Conservation (phyloP, 2,797 vertebrate species). For the Hyperoplus lanceolatus region DNA sequence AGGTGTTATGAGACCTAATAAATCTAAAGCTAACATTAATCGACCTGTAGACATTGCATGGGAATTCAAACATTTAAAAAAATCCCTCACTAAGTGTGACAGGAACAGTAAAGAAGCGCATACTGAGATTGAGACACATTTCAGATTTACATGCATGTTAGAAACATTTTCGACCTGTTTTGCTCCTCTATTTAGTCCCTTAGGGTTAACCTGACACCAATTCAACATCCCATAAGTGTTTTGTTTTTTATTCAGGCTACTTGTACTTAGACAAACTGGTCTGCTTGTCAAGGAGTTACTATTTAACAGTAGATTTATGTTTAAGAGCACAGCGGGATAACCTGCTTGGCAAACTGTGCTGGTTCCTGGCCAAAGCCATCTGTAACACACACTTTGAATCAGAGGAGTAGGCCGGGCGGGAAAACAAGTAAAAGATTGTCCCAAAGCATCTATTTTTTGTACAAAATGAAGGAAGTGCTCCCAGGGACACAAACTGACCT, state of each 20-base stretch:
- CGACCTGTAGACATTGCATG: constrained; percentile 18
- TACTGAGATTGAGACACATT: constrained; percentile 43
- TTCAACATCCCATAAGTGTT: constrained; percentile 52
- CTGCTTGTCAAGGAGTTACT: constrained; percentile 61
- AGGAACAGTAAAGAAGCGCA: constrained; percentile 31
- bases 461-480: constrained; percentile 78
- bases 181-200: constrained; percentile 21
- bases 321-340: constrained; percentile 78
- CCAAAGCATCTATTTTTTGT: constrained; percentile 50
- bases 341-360: constrained; percentile 77
- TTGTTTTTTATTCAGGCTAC: constrained; percentile 59
- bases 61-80: constrained; percentile 15
- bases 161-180: constrained; percentile 37
- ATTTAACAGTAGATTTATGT: constrained; percentile 82
- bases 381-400: constrained; percentile 67
- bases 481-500: constrained; percentile 61
- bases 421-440: constrained; percentile 61
- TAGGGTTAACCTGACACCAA: constrained; percentile 36
- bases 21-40: constrained; percentile 25
- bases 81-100: constrained; percentile 26
- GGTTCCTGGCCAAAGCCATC: constrained; percentile 74
- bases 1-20: constrained; percentile 44
- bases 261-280: constrained; percentile 54
- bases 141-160: constrained; percentile 48
- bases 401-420: constrained; percentile 52